Conservation (phyloP, 2,113 vertebrate genomes). For the Pollimyrus isidori region DNA sequence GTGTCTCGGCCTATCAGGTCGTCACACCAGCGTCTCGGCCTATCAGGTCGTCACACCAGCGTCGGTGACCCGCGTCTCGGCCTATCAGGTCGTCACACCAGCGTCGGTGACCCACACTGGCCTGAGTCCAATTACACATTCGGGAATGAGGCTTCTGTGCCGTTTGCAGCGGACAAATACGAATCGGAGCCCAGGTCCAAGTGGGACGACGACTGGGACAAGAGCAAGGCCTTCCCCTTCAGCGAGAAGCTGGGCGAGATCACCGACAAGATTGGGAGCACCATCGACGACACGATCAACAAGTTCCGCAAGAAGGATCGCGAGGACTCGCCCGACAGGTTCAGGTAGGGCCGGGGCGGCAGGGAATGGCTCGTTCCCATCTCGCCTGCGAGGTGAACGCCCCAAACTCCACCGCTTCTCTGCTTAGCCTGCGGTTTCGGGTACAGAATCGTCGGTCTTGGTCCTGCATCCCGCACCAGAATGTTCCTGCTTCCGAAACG, state of each 20-base stretch:
- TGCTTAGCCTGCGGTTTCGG: background rate
- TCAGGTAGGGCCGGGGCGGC: slow-evolving; percentile 63
- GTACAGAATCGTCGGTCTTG: background rate
- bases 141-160: background rate
- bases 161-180: slow-evolving; percentile 69
- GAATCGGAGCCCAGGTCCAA: slow-evolving; percentile 78
- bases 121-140: background rate
- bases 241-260: slow-evolving; percentile 94
- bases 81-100: no score
- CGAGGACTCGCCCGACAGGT: slow-evolving; percentile 91
- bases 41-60: no score
- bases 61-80: no score
- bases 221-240: slow-evolving; percentile 84
- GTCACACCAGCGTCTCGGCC: no score
- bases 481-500: background rate
- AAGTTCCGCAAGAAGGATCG: slow-evolving; percentile 88
- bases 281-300: slow-evolving; percentile 93
- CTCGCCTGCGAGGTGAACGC: background rate
- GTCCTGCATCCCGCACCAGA: background rate
- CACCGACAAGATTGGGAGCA: slow-evolving; percentile 94
- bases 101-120: no score
- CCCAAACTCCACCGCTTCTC: background rate
- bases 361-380: no score
- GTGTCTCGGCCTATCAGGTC: background rate
- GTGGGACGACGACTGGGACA: slow-evolving; percentile 97